Percentiles rank a stretch among this genome's conserved stretches.
Evolutionary conservation across 2,113 vertebrate species (phyloP).

Genomic region (Bucco capensis): DNA sequence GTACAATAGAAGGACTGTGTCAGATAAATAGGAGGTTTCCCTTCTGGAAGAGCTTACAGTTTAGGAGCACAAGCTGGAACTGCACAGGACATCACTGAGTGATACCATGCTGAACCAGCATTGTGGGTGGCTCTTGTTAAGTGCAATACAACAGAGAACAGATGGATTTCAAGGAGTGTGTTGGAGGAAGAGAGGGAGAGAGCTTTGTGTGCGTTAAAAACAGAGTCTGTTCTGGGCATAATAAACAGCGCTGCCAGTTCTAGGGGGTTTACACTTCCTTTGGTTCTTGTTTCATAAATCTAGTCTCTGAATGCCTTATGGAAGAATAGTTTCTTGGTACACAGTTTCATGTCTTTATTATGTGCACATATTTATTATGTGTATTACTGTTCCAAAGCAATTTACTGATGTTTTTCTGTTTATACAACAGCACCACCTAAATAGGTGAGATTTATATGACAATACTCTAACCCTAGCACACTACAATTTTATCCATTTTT

Average conservation of each 20-base stretch:
- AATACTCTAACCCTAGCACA: neutral
- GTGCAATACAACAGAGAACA: neutral
- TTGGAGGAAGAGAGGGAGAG: neutral
- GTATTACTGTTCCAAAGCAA: neutral
- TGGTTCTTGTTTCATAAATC: neutral
- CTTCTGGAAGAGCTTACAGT: neutral
- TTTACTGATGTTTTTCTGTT: neutral
- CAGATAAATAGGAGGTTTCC: neutral
- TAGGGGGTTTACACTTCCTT: neutral
- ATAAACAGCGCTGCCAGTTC: neutral
- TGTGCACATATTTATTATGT: neutral
- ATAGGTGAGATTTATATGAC: neutral
- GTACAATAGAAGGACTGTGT: neutral
- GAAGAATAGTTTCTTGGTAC: neutral
- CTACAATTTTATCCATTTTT: neutral
- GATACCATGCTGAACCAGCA: neutral
- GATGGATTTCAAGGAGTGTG: neutral
- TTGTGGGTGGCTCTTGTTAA: neutral
- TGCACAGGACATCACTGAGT: neutral
- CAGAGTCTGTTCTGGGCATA: neutral
- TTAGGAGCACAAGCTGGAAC: neutral
- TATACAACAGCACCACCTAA: neutral
- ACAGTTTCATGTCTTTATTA: neutral
- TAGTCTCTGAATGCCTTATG: neutral
- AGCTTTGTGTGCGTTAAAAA: neutral